phyloP scores from a whole-genome alignment of 2,888 invertebrate species.

The Drosophila niveifrons region DNA sequence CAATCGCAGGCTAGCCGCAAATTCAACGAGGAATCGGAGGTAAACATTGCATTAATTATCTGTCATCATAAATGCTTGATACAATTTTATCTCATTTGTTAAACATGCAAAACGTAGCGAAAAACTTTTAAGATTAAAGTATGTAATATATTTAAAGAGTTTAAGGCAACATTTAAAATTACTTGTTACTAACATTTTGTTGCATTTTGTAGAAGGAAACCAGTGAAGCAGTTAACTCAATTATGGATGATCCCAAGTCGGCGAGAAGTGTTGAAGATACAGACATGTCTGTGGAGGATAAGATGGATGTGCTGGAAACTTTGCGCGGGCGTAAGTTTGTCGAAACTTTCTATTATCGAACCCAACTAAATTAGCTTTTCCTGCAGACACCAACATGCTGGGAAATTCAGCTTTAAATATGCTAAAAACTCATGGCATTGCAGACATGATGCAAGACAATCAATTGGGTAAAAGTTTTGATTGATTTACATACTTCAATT shows the following conservation, averaged over 20 bases:
- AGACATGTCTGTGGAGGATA: slow-evolving; percentile 76
- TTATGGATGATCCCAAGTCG: slow-evolving; percentile 74
- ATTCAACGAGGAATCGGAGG: slow-evolving; percentile 82
- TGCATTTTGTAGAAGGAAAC: slow-evolving; percentile 82
- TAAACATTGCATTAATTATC: slow-evolving; percentile 41
- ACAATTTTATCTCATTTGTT: slow-evolving; percentile 2
- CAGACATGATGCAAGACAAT: slow-evolving; percentile 92
- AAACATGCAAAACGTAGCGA: slow-evolving; percentile 39
- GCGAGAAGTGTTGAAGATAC: slow-evolving; percentile 53
- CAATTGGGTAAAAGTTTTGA: slow-evolving; percentile 31
- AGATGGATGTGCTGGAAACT: slow-evolving; percentile 70
- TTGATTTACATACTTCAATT: neutral
- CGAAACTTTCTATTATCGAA: too few species aligned
- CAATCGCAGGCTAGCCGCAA: slow-evolving; percentile 81
- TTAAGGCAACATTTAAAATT: neutral
- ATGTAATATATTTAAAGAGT: slow-evolving; percentile 34
- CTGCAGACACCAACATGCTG: slow-evolving; percentile 74
- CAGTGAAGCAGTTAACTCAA: slow-evolving; percentile 84
- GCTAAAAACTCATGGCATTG: slow-evolving; percentile 94
- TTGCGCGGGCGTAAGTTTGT: slow-evolving; percentile 67
- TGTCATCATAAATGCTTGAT: neutral
- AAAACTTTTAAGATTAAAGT: slow-evolving; percentile 52
- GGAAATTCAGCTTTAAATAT: slow-evolving; percentile 87
- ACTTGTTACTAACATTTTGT: neutral
- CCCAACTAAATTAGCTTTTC: neutral